phyloP scores from a whole-genome alignment of 2,797 vertebrate species.

The Meda fulgida region DNA sequence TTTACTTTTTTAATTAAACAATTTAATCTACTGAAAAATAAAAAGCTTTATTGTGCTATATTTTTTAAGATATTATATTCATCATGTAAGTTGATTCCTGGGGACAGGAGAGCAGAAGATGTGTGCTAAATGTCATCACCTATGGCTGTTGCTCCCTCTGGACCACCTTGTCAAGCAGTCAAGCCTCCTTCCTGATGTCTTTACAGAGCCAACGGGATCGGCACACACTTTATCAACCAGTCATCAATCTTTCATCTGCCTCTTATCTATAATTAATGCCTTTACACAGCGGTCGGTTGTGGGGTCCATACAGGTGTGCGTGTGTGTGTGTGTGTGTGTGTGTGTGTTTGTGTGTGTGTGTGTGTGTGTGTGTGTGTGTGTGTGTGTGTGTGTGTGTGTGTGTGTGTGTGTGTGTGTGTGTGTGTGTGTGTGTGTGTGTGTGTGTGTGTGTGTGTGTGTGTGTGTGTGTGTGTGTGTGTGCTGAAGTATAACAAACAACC shows the following conservation, averaged over 20 bases:
- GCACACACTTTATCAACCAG: slow-evolving; percentile 57
- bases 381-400: slow-evolving; percentile 7
- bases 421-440: background rate
- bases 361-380: slow-evolving; percentile 19
- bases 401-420: background rate
- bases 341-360: background rate
- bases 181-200: slow-evolving; percentile 52
- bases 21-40: background rate
- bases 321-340: slow-evolving; percentile 13
- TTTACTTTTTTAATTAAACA: background rate
- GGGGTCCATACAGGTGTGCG: slow-evolving; percentile 57
- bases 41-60: background rate
- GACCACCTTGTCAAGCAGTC: slow-evolving; percentile 49
- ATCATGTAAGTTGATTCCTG: background rate
- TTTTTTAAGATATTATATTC: background rate
- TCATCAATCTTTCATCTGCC: slow-evolving; percentile 65
- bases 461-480: no score
- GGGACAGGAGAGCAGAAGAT: slow-evolving; percentile 25
- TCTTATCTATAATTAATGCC: slow-evolving; percentile 65
- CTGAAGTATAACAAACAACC: slow-evolving; percentile 26
- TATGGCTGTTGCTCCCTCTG: slow-evolving; percentile 36
- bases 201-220: slow-evolving; percentile 45
- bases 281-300: slow-evolving; percentile 55
- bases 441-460: background rate
- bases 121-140: slow-evolving; percentile 37